phyloP scores from a whole-genome alignment of 2,797 vertebrate genomes.

The Ispidina lecontei region DNA sequence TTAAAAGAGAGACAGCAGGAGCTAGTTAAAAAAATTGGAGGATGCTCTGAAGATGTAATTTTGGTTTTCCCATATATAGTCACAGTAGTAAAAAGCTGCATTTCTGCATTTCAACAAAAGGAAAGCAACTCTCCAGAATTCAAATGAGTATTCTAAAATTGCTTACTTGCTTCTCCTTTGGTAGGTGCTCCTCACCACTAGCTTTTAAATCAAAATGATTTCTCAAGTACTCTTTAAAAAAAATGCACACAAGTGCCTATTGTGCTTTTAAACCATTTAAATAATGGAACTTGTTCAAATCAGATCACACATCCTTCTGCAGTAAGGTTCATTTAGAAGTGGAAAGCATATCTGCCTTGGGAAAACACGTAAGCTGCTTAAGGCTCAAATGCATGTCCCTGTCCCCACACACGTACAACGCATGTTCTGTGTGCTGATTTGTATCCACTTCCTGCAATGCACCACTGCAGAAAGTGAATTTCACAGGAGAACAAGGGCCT shows the following conservation, averaged over 20 bases:
- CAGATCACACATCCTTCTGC: neutral
- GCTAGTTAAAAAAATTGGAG: neutral
- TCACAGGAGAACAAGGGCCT: slow-evolving; percentile 44
- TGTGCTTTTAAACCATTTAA: slow-evolving; percentile 21
- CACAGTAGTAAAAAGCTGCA: neutral
- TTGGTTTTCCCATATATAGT: neutral
- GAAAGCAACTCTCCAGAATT: neutral
- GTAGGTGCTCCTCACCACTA: neutral
- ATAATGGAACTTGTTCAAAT: neutral
- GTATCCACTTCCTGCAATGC: slow-evolving; percentile 76
- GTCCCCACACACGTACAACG: neutral
- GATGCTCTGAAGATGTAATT: neutral
- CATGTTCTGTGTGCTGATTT: slow-evolving; percentile 42
- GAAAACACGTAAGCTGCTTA: neutral
- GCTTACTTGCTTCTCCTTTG: neutral
- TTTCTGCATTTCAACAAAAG: neutral
- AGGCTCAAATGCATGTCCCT: neutral
- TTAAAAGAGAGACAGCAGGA: neutral
- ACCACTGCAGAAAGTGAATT: slow-evolving; percentile 75
- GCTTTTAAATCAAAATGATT: slow-evolving; percentile 19
- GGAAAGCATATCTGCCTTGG: neutral
- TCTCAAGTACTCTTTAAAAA: neutral
- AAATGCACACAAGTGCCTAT: neutral
- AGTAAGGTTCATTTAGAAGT: neutral
- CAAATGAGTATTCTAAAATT: neutral